These are phyloP conservation scores for Drymodes brunneopygia DNA, from an alignment of 2,113 vertebrate species.

Conservation along the genomic window DNA sequence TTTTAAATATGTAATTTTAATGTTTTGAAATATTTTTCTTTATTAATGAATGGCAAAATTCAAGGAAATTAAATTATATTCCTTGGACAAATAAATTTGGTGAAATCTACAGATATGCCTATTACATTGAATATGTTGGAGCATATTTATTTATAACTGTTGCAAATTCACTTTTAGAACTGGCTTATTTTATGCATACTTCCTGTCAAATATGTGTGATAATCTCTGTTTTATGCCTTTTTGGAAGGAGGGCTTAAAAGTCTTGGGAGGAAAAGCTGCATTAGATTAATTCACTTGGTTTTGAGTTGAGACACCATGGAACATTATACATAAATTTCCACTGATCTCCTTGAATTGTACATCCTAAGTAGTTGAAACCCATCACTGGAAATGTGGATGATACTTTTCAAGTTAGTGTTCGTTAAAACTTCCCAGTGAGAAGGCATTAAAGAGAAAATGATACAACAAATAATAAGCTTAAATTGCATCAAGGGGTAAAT, in stretches of 20 bases:
- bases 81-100: neutral
- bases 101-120: neutral
- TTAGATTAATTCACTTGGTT: neutral
- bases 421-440: neutral
- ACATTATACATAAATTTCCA: neutral
- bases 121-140: neutral
- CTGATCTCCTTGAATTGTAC: neutral
- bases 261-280: neutral
- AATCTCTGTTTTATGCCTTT: neutral
- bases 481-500: neutral
- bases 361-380: neutral
- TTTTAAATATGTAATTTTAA: neutral
- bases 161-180: neutral
- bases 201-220: neutral
- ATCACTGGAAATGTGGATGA: neutral
- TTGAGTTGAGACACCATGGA: neutral
- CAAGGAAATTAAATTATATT: neutral
- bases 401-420: neutral
- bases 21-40: neutral
- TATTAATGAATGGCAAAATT: neutral
- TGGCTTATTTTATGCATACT: neutral
- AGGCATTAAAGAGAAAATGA: neutral
- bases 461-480: neutral
- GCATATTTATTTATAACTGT: neutral
- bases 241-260: neutral